Conservation (phyloP, 2,888 invertebrate genomes). For the Spodoptera littoralis region DNA sequence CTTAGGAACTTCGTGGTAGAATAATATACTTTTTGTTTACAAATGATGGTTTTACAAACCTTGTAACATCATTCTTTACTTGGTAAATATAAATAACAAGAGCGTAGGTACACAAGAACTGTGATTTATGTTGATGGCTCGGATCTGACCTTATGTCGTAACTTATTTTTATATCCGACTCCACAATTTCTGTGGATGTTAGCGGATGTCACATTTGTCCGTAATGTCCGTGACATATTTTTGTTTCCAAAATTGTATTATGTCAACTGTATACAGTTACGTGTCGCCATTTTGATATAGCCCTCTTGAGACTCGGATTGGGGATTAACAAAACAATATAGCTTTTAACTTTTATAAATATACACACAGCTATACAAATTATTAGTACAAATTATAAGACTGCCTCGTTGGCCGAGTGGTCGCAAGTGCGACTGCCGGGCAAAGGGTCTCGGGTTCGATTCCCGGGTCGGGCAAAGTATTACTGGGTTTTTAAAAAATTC, state of each 20-base stretch:
- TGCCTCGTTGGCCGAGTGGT: too few relatives aligned
- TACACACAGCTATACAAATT: too few relatives aligned
- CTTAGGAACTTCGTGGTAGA: too few relatives aligned
- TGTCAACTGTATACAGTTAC: conserved; percentile 17
- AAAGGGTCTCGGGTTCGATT: too few relatives aligned
- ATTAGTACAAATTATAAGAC: too few relatives aligned
- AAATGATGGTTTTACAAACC: conserved; percentile 13
- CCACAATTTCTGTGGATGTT: conserved; percentile 57
- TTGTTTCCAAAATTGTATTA: conserved; percentile 41
- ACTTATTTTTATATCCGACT: conserved; percentile 64
- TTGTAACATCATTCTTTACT: conserved; percentile 43
- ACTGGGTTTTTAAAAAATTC: too few relatives aligned
- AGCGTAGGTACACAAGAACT: conserved; percentile 55
- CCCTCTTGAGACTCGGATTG: neutral
- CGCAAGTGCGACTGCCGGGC: too few relatives aligned
- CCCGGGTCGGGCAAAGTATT: too few relatives aligned
- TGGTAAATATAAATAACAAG: conserved; percentile 61
- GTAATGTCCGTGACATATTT: conserved; percentile 49
- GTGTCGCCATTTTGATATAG: conserved; percentile 9
- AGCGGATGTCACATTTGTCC: conserved; percentile 50
- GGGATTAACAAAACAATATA: neutral
- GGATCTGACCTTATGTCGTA: conserved; percentile 61
- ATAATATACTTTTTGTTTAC: neutral
- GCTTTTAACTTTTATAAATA: too few relatives aligned
- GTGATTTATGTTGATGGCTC: conserved; percentile 66